Conservation (phyloP, 2,888 invertebrate species). For the Liopterus haemorrhoidalis region DNA sequence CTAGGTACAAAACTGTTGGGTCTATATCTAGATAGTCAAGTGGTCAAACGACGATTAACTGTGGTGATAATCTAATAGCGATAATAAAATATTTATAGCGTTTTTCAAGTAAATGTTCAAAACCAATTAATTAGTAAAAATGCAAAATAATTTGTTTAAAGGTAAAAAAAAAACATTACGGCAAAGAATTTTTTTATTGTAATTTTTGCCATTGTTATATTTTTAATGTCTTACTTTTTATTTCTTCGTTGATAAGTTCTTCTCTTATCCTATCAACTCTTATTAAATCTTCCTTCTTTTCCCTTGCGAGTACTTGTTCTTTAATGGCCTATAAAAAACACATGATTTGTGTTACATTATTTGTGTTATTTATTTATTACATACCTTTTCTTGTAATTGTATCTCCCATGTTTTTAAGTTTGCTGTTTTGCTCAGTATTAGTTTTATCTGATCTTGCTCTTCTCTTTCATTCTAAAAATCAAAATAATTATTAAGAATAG, state of each 20-base stretch:
- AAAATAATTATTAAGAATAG: background rate
- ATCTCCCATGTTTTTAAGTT: conserved; percentile 4
- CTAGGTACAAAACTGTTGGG: no score
- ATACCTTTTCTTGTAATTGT: conserved; percentile 16
- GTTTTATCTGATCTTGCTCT: conserved; percentile 11
- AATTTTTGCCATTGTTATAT: no score
- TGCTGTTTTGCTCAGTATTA: no score
- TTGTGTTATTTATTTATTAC: background rate
- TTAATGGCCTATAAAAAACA: background rate
- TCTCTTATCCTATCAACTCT: conserved; percentile 8
- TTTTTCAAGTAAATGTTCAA: no score
- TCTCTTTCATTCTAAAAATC: conserved; percentile 8
- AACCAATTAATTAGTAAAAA: no score
- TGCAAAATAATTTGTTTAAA: no score
- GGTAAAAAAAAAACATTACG: no score
- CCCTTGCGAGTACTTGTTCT: conserved; percentile 3
- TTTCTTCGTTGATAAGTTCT: conserved; percentile 11
- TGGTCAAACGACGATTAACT: no score
- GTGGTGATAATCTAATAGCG: no score
- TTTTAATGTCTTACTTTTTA: conserved; percentile 6
- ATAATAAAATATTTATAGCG: no score
- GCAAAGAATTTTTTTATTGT: no score
- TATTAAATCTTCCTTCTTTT: conserved; percentile 10
- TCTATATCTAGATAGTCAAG: no score
- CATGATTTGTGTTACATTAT: background rate